phyloP scores from a whole-genome alignment of 1,140 invertebrate species.

The Bombus huntii region DNA sequence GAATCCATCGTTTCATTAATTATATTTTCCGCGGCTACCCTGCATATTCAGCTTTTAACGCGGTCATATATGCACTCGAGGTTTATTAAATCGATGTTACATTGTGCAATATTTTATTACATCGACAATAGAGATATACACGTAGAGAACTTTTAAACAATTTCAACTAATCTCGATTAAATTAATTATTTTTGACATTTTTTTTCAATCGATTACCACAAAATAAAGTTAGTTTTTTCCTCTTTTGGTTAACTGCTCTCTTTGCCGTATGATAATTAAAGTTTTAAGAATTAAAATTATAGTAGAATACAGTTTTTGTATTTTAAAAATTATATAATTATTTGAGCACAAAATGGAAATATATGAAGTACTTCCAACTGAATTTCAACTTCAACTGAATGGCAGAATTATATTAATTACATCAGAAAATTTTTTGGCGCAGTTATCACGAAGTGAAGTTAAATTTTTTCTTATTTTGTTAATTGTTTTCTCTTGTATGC shows the following conservation, averaged over 20 bases:
- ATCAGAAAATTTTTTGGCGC: no score
- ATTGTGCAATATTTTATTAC: background rate
- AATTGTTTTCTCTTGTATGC: background rate
- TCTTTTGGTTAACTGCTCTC: background rate
- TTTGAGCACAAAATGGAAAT: no score
- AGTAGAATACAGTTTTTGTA: background rate
- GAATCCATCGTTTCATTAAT: background rate
- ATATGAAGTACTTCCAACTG: background rate
- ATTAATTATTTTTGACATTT: background rate
- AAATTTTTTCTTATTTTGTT: no score
- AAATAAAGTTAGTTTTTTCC: background rate
- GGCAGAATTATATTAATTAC: background rate
- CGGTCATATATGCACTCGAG: background rate
- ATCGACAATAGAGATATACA: background rate
- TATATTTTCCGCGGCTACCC: conserved; percentile 8
- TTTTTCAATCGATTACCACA: background rate
- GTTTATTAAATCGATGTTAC: background rate
- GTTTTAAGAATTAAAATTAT: background rate
- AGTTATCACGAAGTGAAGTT: no score
- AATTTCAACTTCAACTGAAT: background rate
- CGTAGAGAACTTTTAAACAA: background rate
- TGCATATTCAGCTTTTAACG: conserved; percentile 11
- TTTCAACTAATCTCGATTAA: background rate
- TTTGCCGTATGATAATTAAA: background rate
- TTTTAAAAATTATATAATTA: background rate